phyloP scores from a whole-genome alignment of 2,797 vertebrate species.

The Dipus sagitta region DNA sequence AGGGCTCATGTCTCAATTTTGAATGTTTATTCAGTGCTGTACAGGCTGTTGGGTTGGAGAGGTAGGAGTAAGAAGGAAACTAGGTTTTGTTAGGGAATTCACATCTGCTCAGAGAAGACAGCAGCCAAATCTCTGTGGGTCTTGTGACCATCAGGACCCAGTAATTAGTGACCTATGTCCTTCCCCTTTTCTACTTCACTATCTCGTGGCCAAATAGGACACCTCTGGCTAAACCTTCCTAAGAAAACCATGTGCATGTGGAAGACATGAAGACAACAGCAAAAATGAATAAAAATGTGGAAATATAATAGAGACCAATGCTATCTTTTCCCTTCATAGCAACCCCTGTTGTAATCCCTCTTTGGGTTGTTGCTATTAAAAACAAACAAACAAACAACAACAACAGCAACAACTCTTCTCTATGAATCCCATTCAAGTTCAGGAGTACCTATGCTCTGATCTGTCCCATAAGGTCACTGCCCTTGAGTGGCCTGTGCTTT shows the following conservation, averaged over 20 bases:
- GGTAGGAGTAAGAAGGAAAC: neutral
- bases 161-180: no score
- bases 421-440: neutral
- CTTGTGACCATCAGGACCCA: neutral
- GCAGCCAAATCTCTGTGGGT: neutral
- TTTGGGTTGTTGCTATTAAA: neutral
- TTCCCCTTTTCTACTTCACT: neutral
- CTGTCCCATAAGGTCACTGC: neutral
- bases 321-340: neutral
- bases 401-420: no score
- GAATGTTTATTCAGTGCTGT: neutral
- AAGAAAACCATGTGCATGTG: neutral
- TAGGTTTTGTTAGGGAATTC: neutral
- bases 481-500: neutral
- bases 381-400: no score
- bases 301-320: neutral
- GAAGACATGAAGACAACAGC: neutral
- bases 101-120: neutral
- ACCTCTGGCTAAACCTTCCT: neutral
- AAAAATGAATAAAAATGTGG: neutral
- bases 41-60: neutral
- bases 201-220: neutral
- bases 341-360: accelerated
- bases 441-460: neutral
- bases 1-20: neutral